These are phyloP conservation scores for Clinocottus analis DNA, from an alignment of 2,113 vertebrate species.

Conservation along the genomic window DNA sequence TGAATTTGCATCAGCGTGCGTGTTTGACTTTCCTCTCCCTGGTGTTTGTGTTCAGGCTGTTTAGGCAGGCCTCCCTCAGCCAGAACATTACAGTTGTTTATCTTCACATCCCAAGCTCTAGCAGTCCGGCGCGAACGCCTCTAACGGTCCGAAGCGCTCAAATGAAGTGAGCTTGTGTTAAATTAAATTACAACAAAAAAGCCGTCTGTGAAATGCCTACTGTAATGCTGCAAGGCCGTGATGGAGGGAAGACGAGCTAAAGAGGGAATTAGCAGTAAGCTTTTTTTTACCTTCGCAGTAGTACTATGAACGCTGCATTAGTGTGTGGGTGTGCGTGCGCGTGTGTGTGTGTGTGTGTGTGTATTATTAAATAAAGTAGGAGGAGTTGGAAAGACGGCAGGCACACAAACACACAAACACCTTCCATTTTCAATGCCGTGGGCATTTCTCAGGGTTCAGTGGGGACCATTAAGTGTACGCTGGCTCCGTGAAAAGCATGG, in stretches of 20 bases:
- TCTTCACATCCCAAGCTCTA: conserved; percentile 32
- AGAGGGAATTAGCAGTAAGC: neutral
- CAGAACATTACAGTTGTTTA: conserved; percentile 32
- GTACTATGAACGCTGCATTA: too few relatives aligned
- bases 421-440: conserved; percentile 4
- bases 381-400: neutral
- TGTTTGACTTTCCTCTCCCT: neutral
- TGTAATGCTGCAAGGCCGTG: neutral
- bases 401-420: conserved; percentile 1
- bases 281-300: neutral
- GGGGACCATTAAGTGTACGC: conserved; percentile 8
- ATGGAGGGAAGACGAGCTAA: neutral
- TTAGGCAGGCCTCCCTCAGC: conserved; percentile 5
- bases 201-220: neutral
- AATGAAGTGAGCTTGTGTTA: conserved; percentile 14
- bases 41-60: conserved; percentile 7
- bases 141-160: conserved; percentile 37
- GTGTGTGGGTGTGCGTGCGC: too few relatives aligned
- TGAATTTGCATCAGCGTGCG: neutral
- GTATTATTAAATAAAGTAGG: neutral
- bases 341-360: conserved; percentile 4
- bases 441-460: conserved; percentile 22
- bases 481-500: conserved; percentile 21
- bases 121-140: conserved; percentile 23
- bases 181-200: conserved; percentile 12